These are phyloP conservation scores for Aleiodes alternator DNA, from an alignment of 2,888 invertebrate genomes.

Conservation along the genomic window DNA sequence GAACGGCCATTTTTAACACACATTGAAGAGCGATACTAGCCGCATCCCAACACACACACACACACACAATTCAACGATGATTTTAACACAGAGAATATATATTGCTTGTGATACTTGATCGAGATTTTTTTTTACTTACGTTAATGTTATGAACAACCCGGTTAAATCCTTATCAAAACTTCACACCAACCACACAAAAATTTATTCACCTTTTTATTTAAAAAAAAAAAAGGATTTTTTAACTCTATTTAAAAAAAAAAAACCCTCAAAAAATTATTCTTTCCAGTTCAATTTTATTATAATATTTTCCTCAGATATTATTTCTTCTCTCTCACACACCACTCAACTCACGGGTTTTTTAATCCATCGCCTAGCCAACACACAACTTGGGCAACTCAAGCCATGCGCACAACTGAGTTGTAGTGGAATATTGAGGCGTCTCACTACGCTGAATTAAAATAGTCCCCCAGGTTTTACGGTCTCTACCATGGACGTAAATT, in stretches of 20 bases:
- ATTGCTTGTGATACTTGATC: neutral
- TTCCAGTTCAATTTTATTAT: slow-evolving; percentile 47
- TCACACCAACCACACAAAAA: slow-evolving; percentile 68
- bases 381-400: slow-evolving; percentile 31
- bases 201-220: slow-evolving; percentile 41
- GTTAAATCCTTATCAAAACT: slow-evolving; percentile 63
- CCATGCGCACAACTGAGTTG: slow-evolving; percentile 73
- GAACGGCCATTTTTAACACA: slow-evolving; percentile 31
- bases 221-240: slow-evolving; percentile 52
- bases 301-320: neutral
- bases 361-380: slow-evolving; percentile 40
- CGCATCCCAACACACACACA: slow-evolving; percentile 21
- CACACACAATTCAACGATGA: neutral
- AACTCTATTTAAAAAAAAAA: slow-evolving; percentile 44
- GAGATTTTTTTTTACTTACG: slow-evolving; percentile 62
- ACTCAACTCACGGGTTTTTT: slow-evolving; percentile 32
- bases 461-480: slow-evolving; percentile 61
- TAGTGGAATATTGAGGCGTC: slow-evolving; percentile 59
- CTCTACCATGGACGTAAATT: neutral
- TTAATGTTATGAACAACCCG: slow-evolving; percentile 63
- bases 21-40: slow-evolving; percentile 14
- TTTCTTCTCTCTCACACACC: slow-evolving; percentile 63
- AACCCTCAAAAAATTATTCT: slow-evolving; percentile 50
- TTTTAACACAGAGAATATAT: neutral
- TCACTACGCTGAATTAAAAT: slow-evolving; percentile 65